These are phyloP conservation scores for Grantiella picta DNA, from an alignment of 2,113 vertebrate species.

Conservation along the genomic window DNA sequence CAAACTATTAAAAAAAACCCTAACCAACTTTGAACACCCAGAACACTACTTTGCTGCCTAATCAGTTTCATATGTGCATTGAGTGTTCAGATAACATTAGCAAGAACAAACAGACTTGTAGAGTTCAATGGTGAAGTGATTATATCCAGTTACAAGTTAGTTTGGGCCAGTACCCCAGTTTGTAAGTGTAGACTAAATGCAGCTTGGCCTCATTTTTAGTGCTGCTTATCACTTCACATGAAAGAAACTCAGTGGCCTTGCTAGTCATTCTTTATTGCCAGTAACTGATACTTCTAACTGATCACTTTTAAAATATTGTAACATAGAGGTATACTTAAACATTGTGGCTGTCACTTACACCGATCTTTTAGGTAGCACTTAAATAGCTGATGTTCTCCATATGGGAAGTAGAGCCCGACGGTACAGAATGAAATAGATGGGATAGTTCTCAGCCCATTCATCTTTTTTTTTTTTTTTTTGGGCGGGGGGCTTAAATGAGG, in stretches of 20 bases:
- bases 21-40: background rate
- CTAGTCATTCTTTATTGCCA: background rate
- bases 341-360: background rate
- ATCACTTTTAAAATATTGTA: background rate
- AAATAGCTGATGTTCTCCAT: background rate
- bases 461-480: background rate
- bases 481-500: background rate
- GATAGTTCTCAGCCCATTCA: background rate
- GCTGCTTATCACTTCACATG: background rate
- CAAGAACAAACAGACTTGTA: background rate
- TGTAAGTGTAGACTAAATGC: background rate
- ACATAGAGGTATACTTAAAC: background rate
- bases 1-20: background rate
- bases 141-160: background rate
- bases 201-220: background rate
- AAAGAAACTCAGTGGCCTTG: background rate
- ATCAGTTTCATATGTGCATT: background rate
- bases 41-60: background rate
- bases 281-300: background rate
- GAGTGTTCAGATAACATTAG: background rate
- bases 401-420: background rate
- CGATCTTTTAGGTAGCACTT: background rate
- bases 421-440: background rate
- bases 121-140: background rate
- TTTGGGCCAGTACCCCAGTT: background rate